Conservation (phyloP, 2,888 invertebrate species). For the Campoplex capitator region DNA sequence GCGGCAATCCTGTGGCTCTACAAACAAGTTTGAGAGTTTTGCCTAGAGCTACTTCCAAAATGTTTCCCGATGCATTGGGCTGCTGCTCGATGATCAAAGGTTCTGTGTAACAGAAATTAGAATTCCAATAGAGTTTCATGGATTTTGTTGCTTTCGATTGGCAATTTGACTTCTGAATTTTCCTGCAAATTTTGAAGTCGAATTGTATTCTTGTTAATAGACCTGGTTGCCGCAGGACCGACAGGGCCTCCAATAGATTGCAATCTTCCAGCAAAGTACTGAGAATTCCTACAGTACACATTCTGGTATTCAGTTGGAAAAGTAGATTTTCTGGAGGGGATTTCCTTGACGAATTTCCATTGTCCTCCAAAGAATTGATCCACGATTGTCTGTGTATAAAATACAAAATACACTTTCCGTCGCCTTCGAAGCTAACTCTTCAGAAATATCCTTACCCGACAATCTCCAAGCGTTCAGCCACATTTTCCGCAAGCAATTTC, state of each 20-base stretch:
- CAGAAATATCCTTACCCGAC: constrained; percentile 70
- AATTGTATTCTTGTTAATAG: neutral
- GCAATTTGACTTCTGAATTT: neutral
- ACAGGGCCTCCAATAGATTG: constrained; percentile 73
- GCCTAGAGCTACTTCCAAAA: constrained; percentile 71
- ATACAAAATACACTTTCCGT: neutral
- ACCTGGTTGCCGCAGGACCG: constrained; percentile 78
- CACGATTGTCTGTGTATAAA: constrained; percentile 67
- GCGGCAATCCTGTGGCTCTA: constrained; percentile 79
- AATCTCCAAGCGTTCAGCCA: constrained; percentile 72
- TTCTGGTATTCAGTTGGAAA: constrained; percentile 75
- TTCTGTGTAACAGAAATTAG: constrained; percentile 72
- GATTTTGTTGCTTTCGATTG: neutral
- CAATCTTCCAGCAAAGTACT: constrained; percentile 75
- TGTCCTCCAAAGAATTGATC: constrained; percentile 72
- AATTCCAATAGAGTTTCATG: neutral
- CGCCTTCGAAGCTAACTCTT: neutral
- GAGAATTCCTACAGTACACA: constrained; percentile 78
- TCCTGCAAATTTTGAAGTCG: neutral
- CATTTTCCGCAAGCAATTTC: constrained; percentile 70
- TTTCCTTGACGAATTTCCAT: constrained; percentile 42
- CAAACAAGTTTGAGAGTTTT: constrained; percentile 74
- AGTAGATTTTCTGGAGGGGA: constrained; percentile 75
- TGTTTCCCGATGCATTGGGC: constrained; percentile 70
- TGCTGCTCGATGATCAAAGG: constrained; percentile 75